A percentile compares a stretch with the other conserved stretches of the same genome.
Conservation (phyloP, 2,888 invertebrate genomes). For the Ceriagrion tenellum region DNA sequence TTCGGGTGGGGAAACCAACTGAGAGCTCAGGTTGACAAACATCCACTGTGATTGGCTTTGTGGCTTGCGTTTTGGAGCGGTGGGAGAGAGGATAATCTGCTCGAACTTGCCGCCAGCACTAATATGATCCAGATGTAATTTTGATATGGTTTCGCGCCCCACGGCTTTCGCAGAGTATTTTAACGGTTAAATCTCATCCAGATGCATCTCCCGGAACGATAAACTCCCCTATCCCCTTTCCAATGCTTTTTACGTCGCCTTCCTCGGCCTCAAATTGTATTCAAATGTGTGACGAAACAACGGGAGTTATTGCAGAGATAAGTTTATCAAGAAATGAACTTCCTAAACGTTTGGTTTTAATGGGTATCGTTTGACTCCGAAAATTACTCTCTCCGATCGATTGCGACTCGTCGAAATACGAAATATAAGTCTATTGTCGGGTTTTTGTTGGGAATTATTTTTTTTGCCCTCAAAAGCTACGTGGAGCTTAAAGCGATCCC, state of each 20-base stretch:
- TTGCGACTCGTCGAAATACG: background rate
- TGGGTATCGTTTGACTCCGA: background rate
- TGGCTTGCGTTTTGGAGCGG: background rate
- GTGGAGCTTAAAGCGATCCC: background rate
- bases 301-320: background rate
- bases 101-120: background rate
- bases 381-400: background rate
- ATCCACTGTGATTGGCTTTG: background rate
- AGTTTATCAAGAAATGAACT: background rate
- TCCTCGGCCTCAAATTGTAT: background rate
- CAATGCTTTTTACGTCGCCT: background rate
- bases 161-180: background rate
- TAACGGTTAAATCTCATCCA: background rate
- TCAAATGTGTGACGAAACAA: background rate
- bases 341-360: background rate
- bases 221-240: background rate
- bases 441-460: background rate
- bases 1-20: background rate
- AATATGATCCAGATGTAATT: background rate
- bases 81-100: background rate
- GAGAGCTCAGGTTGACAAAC: background rate
- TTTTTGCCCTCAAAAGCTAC: background rate
- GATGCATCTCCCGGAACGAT: background rate
- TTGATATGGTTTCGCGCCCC: background rate
- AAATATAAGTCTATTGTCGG: background rate